A percentile compares a stretch with the other conserved stretches of the same genome.
These are phyloP conservation scores for Subacronicta megacephala DNA, from an alignment of 2,888 invertebrate genomes.

Conservation along the genomic window DNA sequence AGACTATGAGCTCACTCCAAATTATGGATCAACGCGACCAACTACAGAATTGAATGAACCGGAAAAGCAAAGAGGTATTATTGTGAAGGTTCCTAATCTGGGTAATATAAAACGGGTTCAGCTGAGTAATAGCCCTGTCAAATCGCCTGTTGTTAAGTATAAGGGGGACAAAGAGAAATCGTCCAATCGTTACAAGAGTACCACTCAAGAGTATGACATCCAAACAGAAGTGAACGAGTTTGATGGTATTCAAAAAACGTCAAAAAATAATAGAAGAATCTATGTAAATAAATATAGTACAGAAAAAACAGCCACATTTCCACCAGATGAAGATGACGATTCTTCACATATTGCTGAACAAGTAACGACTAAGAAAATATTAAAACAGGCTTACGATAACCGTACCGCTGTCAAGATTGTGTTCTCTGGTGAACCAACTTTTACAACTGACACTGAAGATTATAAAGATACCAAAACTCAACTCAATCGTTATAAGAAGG, in stretches of 20 bases:
- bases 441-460: conserved; percentile 25
- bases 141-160: conserved; percentile 57
- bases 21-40: conserved; percentile 10
- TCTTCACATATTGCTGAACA: conserved; percentile 3
- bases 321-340: conserved; percentile 13
- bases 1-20: conserved; percentile 23
- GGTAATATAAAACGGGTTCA: conserved; percentile 68
- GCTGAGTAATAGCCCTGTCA: conserved; percentile 59
- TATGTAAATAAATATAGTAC: conserved; percentile 28
- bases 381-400: conserved; percentile 17
- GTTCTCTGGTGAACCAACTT: conserved; percentile 18
- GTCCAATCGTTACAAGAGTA: conserved; percentile 11
- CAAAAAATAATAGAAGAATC: conserved; percentile 25
- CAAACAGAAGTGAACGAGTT: conserved; percentile 1
- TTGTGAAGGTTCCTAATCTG: conserved; percentile 66
- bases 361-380: conserved; percentile 12
- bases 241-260: conserved; percentile 8
- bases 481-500: conserved; percentile 17
- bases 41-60: conserved; percentile 13
- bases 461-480: conserved; percentile 16
- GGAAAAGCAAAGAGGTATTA: conserved; percentile 47
- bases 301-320: conserved; percentile 23
- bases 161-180: conserved; percentile 17
- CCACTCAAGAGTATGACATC: conserved; percentile 4
- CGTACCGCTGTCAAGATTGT: conserved; percentile 10